Evolutionary conservation across 2,888 invertebrate genomes (phyloP).

Genomic region (Cyaniris semiargus): DNA sequence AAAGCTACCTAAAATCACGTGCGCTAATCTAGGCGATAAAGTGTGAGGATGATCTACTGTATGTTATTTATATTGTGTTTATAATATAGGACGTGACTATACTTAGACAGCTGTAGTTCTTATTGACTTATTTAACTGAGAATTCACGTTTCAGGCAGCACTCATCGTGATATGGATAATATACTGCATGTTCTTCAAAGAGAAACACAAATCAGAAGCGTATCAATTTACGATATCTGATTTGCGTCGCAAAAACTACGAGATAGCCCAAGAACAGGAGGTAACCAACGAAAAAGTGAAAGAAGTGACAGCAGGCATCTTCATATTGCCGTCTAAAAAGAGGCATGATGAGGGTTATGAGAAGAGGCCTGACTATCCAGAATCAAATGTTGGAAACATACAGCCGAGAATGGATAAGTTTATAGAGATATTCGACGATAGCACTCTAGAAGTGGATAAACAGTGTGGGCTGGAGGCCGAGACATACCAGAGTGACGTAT

Average conservation of each 20-base stretch:
- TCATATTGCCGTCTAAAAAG: slow-evolving; percentile 63
- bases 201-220: slow-evolving; percentile 62
- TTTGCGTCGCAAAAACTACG: slow-evolving; percentile 53
- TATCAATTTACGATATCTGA: slow-evolving; percentile 64
- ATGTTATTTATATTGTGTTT: neutral
- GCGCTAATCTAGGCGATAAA: no score
- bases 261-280: slow-evolving; percentile 53
- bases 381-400: slow-evolving; percentile 55
- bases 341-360: slow-evolving; percentile 58
- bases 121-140: slow-evolving; percentile 8
- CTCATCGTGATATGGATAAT: slow-evolving; percentile 65
- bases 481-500: slow-evolving; percentile 58
- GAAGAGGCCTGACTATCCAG: slow-evolving; percentile 69
- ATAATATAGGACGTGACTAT: no score
- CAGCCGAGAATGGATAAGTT: slow-evolving; percentile 58
- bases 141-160: slow-evolving; percentile 54
- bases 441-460: slow-evolving; percentile 46
- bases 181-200: slow-evolving; percentile 71
- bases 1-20: no score
- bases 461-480: slow-evolving; percentile 63
- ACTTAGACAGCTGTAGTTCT: neutral
- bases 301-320: slow-evolving; percentile 57
- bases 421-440: slow-evolving; percentile 60
- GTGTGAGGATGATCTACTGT: neutral
- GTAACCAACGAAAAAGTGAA: slow-evolving; percentile 48